phyloP scores from a whole-genome alignment of 2,888 invertebrate genomes.

The Apamea sordens region DNA sequence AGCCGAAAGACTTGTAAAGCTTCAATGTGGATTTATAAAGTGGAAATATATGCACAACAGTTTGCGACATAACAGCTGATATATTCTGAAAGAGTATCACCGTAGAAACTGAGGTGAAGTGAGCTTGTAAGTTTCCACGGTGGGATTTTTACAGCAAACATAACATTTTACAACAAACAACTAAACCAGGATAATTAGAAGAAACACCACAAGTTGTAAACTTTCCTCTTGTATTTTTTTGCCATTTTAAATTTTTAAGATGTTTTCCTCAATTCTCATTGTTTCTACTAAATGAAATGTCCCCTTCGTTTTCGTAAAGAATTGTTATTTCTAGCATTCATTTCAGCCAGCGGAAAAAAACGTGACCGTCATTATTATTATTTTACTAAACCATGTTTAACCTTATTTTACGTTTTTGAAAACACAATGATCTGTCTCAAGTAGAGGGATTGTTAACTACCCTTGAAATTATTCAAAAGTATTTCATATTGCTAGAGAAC shows the following conservation, averaged over 20 bases:
- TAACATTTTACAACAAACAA: background rate
- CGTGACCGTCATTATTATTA: background rate
- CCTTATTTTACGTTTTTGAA: background rate
- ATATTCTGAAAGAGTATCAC: too few species aligned
- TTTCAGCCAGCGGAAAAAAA: background rate
- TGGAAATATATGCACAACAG: conserved; percentile 6
- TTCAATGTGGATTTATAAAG: background rate
- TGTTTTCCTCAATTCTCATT: conserved; percentile 4
- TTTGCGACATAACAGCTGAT: background rate
- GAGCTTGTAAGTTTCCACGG: too few species aligned
- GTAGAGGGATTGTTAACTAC: background rate
- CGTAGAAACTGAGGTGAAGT: too few species aligned
- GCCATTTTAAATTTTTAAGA: background rate
- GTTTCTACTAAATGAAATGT: conserved; percentile 27
- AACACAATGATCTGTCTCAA: background rate
- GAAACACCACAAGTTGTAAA: background rate
- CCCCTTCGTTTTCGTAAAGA: background rate
- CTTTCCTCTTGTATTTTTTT: background rate
- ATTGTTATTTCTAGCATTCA: background rate
- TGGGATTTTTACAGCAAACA: too few species aligned
- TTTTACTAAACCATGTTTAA: background rate
- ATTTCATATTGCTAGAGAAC: background rate
- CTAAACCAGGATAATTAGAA: conserved; percentile 1
- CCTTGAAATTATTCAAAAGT: background rate
- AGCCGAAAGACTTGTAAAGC: background rate